Base-by-base conservation (phyloP, 2,797 vertebrate species). In the Menidia menidia region DNA sequence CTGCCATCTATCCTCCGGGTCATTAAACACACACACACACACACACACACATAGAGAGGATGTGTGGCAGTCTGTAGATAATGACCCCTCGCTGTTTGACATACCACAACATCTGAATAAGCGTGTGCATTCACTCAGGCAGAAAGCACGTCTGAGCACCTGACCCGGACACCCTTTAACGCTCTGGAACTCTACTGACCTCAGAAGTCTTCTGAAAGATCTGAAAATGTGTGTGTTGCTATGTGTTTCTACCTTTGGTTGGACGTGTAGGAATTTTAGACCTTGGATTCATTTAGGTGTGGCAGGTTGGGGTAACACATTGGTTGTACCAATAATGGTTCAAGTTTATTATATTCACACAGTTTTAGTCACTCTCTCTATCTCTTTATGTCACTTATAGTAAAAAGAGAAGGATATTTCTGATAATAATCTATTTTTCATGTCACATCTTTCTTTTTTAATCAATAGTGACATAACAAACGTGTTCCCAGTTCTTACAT, bases 21-120 rank as follows among this genome's bases (percentile, higher is more conserved):
- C 39, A 11, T 32, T 62, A 19, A 43, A 48, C 47, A 53, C 73
- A 32, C 50, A 33, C 47, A 41, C 52, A 45, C 41, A 55, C 55
- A 51, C 25, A 39, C 13, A 16, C 52, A 55, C 18, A 32, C 43
- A 67, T 33, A 19, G 31, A 35, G 71, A 60, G 77, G 81, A 87
- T 82, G 80, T 88, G 73, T 65, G 32, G 31, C 31, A 85, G 85
- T 75, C 88, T 77, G 71, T 76, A 61, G 77, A 78, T 88, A 86
- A 90, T 85, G 64, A 74, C 65, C 64, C 35, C 83, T 60, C 19
- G 47, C 77, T 82, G 52, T 68, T 65, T 61, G 35, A 72, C 66
- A 69, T 82, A 51, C 55, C 69, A 41, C 48, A 10, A 16, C 33
- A 12, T 54, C 13, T 64, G 11, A 47, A 16, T 55, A n/a, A 60